These are phyloP conservation scores for Bombus superbus DNA, from an alignment of 1,140 invertebrate species.

Conservation along the genomic window DNA sequence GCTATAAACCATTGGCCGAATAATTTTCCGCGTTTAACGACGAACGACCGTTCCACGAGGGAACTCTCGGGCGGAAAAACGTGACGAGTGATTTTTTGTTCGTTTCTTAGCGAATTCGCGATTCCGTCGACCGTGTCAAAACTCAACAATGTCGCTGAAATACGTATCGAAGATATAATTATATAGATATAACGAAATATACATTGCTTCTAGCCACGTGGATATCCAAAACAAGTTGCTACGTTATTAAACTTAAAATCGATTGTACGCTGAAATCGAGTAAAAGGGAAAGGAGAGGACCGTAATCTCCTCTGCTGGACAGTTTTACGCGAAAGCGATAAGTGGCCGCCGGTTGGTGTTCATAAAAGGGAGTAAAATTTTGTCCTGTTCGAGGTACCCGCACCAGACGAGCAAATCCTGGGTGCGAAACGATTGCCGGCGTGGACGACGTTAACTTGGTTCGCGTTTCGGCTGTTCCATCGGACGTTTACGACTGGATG, in stretches of 20 bases:
- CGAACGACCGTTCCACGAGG: too few relatives aligned
- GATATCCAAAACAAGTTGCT: neutral
- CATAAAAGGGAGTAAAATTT: slow-evolving; percentile 27
- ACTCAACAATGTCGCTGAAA: too few relatives aligned
- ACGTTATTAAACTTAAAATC: neutral
- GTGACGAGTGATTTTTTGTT: too few relatives aligned
- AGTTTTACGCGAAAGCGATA: slow-evolving; percentile 17
- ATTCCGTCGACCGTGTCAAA: too few relatives aligned
- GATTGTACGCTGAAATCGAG: neutral
- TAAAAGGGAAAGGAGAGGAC: neutral
- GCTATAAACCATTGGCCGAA: neutral
- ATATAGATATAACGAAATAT: too few relatives aligned
- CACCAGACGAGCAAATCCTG: neutral
- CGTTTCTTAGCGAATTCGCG: too few relatives aligned
- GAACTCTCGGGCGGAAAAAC: too few relatives aligned
- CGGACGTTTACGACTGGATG: slow-evolving; percentile 48
- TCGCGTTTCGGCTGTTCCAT: slow-evolving; percentile 16
- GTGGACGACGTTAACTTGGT: slow-evolving; percentile 39
- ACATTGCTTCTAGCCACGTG: neutral
- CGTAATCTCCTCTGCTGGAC: neutral
- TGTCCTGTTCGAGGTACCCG: neutral
- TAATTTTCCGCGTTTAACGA: neutral
- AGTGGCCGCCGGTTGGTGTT: slow-evolving; percentile 3
- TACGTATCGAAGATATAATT: too few relatives aligned
- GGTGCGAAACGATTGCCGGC: slow-evolving; percentile 22